Base-by-base conservation (phyloP, 2,888 invertebrate genomes). In the Ecliptopera silaceata region DNA sequence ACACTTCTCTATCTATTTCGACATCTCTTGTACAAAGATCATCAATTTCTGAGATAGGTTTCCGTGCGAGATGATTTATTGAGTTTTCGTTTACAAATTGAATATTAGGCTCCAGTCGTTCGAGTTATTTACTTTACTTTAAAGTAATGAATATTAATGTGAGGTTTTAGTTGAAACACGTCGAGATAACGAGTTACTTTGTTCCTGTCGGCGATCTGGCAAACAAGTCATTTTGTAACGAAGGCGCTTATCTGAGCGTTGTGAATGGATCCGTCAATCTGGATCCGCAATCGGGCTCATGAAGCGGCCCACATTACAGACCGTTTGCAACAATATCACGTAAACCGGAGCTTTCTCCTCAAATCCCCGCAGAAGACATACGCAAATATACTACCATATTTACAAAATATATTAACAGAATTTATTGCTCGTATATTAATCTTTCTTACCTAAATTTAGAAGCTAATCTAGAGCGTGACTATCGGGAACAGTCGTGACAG, bases 401-500 rank as follows among this genome's bases (percentile, higher is more conserved):
- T 87, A 88, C 84, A 83, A 79, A 79, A 83, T 82, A 84, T 80
- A 81, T 80, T 80, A 83, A 82, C 81, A 82, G 80, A 82, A 80
- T 80, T 65, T 77, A 79, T 78, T 75, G 77, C 71, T 79, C 78
- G 76, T 79, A 84, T 82, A 80, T 79, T 82, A 82, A 80, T 79
- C 76, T 78, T 79, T 74, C 80, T 80, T 83, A 82, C 70, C 74
- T 73, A 74, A 71, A 74, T 61, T 70, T 73, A 76, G 75, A 80
- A 77, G 74, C 76, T 81, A 80, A 80, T 74, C 77, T 84, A 83
- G 82, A 86, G 82, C 82, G 82, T 88, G 89, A 90, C 88, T 86
- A 83, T 58, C 50, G 42, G 44, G 47, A 58, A 45, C 61, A 61
- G 61, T 54, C 61, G 56, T 58, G 32, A 39, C 32, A 29, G 48